Percentiles rank a stretch among this genome's conserved stretches.
Conservation (phyloP, 2,888 invertebrate genomes). For the Leucoptera coffeella region DNA sequence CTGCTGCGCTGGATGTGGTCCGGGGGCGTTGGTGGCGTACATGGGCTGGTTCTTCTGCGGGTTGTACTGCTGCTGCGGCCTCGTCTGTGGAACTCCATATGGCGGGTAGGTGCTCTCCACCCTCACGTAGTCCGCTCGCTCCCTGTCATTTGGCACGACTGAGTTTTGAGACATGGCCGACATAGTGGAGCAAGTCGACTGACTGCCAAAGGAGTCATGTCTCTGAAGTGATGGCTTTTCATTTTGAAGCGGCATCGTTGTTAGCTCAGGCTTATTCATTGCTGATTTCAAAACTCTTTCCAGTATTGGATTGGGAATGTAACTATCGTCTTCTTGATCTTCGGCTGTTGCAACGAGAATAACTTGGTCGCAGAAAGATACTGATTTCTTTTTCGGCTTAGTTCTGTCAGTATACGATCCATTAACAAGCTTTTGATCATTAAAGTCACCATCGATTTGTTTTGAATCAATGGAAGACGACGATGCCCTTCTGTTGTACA, state of each 20-base stretch:
- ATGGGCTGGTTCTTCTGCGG: conserved; percentile 23
- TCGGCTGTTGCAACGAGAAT: conserved; percentile 89
- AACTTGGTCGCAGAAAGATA: conserved; percentile 92
- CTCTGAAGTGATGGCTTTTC: conserved; percentile 41
- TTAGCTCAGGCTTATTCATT: conserved; percentile 64
- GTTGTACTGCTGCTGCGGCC: conserved; percentile 26
- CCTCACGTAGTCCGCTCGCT: conserved; percentile 30
- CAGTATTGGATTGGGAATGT: conserved; percentile 85
- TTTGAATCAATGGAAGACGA: conserved; percentile 37
- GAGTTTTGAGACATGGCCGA: conserved; percentile 41
- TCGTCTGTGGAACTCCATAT: conserved; percentile 26
- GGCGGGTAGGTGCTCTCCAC: conserved; percentile 28
- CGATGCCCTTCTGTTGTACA: conserved; percentile 28
- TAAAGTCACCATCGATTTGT: conserved; percentile 31
- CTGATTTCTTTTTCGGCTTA: conserved; percentile 82
- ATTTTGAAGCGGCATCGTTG: conserved; percentile 39
- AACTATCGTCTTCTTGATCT: conserved; percentile 84
- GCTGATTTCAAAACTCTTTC: conserved; percentile 81
- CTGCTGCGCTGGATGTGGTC: conserved; percentile 10
- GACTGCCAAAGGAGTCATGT: conserved; percentile 46
- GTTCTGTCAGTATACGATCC: conserved; percentile 37
- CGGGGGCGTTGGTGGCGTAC: conserved; percentile 23
- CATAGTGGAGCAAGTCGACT: conserved; percentile 44
- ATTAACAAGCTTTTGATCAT: conserved; percentile 24
- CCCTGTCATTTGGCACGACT: conserved; percentile 19